phyloP scores from a whole-genome alignment of 2,113 vertebrate species.

The Psammodynastes pulverulentus region DNA sequence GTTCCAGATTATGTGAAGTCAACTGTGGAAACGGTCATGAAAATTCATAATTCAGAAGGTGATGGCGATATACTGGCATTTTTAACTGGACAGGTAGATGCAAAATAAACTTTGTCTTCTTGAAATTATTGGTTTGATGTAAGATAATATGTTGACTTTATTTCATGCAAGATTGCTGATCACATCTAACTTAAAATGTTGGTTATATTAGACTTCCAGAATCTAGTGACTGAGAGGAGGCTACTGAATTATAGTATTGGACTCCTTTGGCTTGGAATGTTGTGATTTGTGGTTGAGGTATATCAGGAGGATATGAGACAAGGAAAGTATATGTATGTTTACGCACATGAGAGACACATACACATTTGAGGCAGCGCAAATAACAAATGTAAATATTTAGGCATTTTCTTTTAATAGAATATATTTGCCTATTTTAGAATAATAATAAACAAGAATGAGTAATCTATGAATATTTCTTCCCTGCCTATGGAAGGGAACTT shows the following conservation, averaged over 20 bases:
- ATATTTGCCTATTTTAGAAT: neutral
- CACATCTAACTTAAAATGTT: constrained; percentile 9
- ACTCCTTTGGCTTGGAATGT: neutral
- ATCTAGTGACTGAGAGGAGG: neutral
- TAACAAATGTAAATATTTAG: neutral
- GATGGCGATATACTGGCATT: constrained; percentile 94
- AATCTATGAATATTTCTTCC: constrained; percentile 21
- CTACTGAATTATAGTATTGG: neutral
- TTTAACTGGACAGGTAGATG: constrained; percentile 91
- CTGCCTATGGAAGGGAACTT: neutral
- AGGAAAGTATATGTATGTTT: neutral
- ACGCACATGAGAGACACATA: neutral
- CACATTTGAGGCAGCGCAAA: neutral
- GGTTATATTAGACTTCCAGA: neutral
- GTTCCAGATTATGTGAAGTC: constrained; percentile 97
- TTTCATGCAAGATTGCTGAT: neutral
- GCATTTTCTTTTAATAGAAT: constrained; percentile 29
- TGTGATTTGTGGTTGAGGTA: neutral
- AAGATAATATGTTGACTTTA: neutral
- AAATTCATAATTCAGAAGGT: constrained; percentile 93
- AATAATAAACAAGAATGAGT: constrained; percentile 31
- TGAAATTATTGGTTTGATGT: neutral
- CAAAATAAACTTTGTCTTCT: neutral
- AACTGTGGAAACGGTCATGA: constrained; percentile 93
- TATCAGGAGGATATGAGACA: neutral